Evolutionary conservation across 2,113 vertebrate genomes (phyloP), one percentile per base, ranked within the genome.

Genomic region (Anoplopoma fimbria): DNA sequence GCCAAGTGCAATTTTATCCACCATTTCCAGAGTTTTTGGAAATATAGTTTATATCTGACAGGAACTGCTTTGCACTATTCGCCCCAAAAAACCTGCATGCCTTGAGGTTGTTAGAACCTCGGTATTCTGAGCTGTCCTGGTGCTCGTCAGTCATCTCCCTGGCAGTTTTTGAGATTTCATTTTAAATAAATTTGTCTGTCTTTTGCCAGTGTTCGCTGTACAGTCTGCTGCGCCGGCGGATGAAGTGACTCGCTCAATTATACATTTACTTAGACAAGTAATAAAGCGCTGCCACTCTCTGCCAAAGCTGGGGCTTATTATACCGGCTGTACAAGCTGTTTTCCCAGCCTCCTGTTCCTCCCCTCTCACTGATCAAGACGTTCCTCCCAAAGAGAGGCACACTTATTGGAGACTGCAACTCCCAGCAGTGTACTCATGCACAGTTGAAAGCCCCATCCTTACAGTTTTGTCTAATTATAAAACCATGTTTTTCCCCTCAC

Each of bases 251-350:
- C 15, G 29, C 80, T 91, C 88, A 89, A 88, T 92, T 90, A 91
- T 89, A 83, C 86, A 87, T 93, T 91, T 87, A 77, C 81, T 82
- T 88, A 89, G 90, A 88, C 72, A 49, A 87, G 90, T 89, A 92
- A 94, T 92, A 93, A 93, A 92, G 88, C 34, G 70, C 68, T 81
- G 91, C 82, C 90, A 81, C 86, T 91, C 88, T 83, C 75, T 90
- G 91, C 82, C 89, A 91, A 84, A 81, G 79, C 87, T 45, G 51
- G 64, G 69, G 71, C 68, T 91, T 89, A 93, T 91, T 91, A 86
- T 85, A 73, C 62, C 58, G 68, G 73, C 80, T 88, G 86, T 89
- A 84, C 90, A 92, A 90, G 88, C 86, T 92, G 91, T 91, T 91
- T 93, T 83, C 84, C 79, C 86, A 84, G 83, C 85, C 87, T 92